Evolutionary conservation across 2,888 invertebrate genomes (phyloP).

Genomic region (Eupithecia exiguata): DNA sequence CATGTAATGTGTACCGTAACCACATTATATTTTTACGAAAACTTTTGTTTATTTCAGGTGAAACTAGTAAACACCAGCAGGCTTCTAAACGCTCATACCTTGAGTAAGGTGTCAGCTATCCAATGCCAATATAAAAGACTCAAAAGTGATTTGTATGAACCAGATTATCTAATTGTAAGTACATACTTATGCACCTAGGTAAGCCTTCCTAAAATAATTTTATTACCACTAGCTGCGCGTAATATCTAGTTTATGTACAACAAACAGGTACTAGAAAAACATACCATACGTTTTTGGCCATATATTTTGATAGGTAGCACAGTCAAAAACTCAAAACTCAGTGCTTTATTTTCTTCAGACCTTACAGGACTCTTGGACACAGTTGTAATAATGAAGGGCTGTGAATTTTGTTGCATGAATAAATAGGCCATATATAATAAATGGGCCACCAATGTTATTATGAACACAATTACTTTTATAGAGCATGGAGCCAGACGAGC

Average conservation of each 20-base stretch:
- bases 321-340: too few relatives aligned
- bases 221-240: too few relatives aligned
- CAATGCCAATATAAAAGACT: conserved; percentile 55
- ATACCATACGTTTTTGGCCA: too few relatives aligned
- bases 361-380: too few relatives aligned
- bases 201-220: too few relatives aligned
- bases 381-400: too few relatives aligned
- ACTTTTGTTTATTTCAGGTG: conserved; percentile 53
- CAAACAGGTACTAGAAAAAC: neutral
- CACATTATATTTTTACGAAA: neutral
- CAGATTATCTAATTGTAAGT: conserved; percentile 89
- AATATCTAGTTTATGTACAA: neutral
- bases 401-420: too few relatives aligned
- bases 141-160: conserved; percentile 85
- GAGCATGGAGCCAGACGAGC: conserved; percentile 87
- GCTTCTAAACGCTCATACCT: conserved; percentile 44
- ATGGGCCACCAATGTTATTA: too few relatives aligned
- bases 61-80: conserved; percentile 43
- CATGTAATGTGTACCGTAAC: neutral
- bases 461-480: conserved; percentile 58
- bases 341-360: too few relatives aligned
- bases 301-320: too few relatives aligned
- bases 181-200: neutral
- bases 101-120: conserved; percentile 36
- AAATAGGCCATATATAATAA: too few relatives aligned